A percentile compares a stretch with the other conserved stretches of the same genome.
phyloP scores from a whole-genome alignment of 2,797 vertebrate species.

The Channa striata region DNA sequence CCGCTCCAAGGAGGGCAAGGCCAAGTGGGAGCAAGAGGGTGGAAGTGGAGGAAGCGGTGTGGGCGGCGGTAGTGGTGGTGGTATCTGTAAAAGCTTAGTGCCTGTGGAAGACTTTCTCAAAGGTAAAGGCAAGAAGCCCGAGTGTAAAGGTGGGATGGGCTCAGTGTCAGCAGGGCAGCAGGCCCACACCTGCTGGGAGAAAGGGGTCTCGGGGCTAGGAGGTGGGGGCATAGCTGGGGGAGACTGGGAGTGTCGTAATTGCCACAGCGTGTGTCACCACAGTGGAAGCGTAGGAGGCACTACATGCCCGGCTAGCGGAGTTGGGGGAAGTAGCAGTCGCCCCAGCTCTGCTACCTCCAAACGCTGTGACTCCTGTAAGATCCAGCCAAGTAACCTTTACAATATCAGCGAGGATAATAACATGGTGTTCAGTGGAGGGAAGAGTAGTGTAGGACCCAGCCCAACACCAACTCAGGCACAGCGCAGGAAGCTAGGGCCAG shows the following conservation, averaged over 20 bases:
- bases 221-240: conserved; percentile 89
- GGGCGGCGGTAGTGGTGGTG: conserved; percentile 83
- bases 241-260: conserved; percentile 98
- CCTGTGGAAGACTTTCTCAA: conserved; percentile 89
- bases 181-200: conserved; percentile 87
- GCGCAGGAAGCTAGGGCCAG: conserved; percentile 86
- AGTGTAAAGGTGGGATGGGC: conserved; percentile 87
- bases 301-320: conserved; percentile 65
- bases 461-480: conserved; percentile 83
- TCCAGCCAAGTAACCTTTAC: conserved; percentile 95
- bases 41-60: conserved; percentile 87
- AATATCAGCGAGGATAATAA: conserved; percentile 98
- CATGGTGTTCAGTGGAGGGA: conserved; percentile 87
- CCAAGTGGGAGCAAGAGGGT: conserved; percentile 94
- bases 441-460: conserved; percentile 65
- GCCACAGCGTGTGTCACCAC: conserved; percentile 84
- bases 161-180: conserved; percentile 81
- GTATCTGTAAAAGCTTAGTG: conserved; percentile 91
- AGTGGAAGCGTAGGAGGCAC: conserved; percentile 73
- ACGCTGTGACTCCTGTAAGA: conserved; percentile 96
- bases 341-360: conserved; percentile 90
- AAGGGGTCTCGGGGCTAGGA: conserved; percentile 84
- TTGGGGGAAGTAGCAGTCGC: conserved; percentile 81
- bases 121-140: conserved; percentile 86
- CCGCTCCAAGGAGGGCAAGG: conserved; percentile 93